Percentiles rank a stretch among this genome's conserved stretches.
Evolutionary conservation across 2,797 vertebrate species (phyloP).

Genomic region (Sebastes miniatus): DNA sequence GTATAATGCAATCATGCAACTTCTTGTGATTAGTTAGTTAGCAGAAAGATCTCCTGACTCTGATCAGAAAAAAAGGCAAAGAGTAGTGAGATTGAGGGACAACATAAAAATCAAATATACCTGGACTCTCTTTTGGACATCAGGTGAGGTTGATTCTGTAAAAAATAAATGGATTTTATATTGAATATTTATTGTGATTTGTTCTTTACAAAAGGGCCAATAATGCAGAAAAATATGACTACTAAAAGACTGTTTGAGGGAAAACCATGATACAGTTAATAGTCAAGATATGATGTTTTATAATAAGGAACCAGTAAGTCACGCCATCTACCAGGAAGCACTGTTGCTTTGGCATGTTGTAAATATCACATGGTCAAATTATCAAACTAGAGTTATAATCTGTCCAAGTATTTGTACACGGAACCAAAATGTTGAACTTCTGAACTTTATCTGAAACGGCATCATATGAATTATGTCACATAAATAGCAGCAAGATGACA

Average conservation of each 20-base stretch:
- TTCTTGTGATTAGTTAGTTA: conserved; percentile 40
- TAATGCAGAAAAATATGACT: conserved; percentile 18
- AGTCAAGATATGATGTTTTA: neutral
- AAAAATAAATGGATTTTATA: conserved; percentile 84
- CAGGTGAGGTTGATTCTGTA: conserved; percentile 83
- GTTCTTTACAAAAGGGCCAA: conserved; percentile 43
- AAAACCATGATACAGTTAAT: neutral
- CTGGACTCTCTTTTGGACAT: conserved; percentile 84
- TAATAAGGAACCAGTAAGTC: neutral
- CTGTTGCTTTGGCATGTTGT: neutral
- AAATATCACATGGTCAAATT: neutral
- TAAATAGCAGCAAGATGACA: neutral
- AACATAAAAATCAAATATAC: conserved; percentile 71
- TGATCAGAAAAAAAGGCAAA: conserved; percentile 21
- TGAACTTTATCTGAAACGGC: neutral
- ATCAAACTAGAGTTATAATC: neutral
- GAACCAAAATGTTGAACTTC: neutral
- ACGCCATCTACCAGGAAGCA: conserved; percentile 9
- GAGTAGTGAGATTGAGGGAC: conserved; percentile 29
- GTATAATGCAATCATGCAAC: conserved; percentile 49
- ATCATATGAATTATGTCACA: neutral
- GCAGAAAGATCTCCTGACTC: conserved; percentile 10
- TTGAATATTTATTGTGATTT: conserved; percentile 55
- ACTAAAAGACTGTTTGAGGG: neutral
- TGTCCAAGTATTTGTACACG: neutral